These are phyloP conservation scores for Pantherophis guttatus DNA, from an alignment of 2,113 vertebrate genomes.

Conservation along the genomic window DNA sequence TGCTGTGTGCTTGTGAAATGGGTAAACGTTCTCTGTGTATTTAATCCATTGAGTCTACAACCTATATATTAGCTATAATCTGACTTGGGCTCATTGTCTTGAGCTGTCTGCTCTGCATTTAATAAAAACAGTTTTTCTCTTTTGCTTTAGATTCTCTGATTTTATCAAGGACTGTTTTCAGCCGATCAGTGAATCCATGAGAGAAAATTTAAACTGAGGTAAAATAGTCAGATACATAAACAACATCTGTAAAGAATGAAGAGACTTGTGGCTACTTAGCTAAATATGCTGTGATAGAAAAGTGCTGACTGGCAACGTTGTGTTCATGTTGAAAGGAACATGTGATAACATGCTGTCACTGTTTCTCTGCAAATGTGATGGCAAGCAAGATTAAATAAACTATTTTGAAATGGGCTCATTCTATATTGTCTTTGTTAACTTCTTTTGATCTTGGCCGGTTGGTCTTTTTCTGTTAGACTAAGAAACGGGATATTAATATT, in stretches of 20 bases:
- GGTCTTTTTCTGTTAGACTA: not conserved
- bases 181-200: not conserved
- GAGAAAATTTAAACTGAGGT: not conserved
- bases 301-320: not conserved
- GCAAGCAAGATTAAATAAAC: not conserved
- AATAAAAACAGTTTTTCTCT: not conserved
- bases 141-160: not conserved
- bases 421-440: not conserved
- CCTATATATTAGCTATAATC: not conserved
- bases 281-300: not conserved
- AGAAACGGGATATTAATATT: not conserved
- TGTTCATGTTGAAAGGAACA: not conserved
- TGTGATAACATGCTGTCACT: not conserved
- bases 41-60: not conserved
- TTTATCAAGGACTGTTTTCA: not conserved
- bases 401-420: not conserved
- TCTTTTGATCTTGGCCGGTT: not conserved
- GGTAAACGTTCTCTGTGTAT: not conserved
- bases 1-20: not conserved
- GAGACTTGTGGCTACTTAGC: not conserved
- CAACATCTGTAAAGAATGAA: not conserved
- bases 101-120: not conserved
- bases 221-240: not conserved
- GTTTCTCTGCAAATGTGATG: not conserved
- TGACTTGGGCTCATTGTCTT: not conserved